Evolutionary conservation across 2,797 vertebrate species (phyloP), one percentile per base, ranked within the genome.

Genomic region (Megalops cyprinoides): DNA sequence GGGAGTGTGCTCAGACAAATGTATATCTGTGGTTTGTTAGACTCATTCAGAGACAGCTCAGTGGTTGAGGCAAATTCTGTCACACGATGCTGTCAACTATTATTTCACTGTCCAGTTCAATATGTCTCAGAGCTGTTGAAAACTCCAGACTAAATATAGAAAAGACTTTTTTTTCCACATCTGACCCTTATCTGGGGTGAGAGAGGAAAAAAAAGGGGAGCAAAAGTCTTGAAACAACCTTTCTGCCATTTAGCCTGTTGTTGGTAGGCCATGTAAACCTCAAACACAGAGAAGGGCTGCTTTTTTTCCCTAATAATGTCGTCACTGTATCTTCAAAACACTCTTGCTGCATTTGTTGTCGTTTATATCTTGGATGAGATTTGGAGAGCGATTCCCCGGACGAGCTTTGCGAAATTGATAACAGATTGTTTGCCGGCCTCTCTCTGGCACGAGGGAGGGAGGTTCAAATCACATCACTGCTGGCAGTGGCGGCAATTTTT

Each of bases 281-380:
- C 90, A 92, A 93, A 93, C 91, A 91, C 84, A 92, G 89, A 85
- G 89, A 90, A 89, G 90, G 90, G 90, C 90, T 34, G 60, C 77
- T 42, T 58, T 58, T 93, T 78, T 74, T 84, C 91, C 93, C 91
- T 92, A 92, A 92, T 92, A 94, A 94, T 94, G 92, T 93, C 91
- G 90, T 95, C 90, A 96, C 93, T 90, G 76, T 82, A 88, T 92
- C 94, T 97, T 98, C 94, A 96, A 97, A 97, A 93, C 87, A 82
- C 86, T 90, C 89, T 84, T 91, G 93, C 83, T 89, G 91, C 94
- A 93, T 95, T 96, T 96, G 95, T 93, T 96, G 96, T 96, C 95
- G 92, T 95, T 97, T 96, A 96, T 94, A 94, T 95, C 94, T 96
- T 96, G 95, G 95, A 96, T 86, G 91, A 90, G 91, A 93, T 91